phyloP scores from a whole-genome alignment of 2,797 vertebrate species.

The Urosaurus nigricauda region DNA sequence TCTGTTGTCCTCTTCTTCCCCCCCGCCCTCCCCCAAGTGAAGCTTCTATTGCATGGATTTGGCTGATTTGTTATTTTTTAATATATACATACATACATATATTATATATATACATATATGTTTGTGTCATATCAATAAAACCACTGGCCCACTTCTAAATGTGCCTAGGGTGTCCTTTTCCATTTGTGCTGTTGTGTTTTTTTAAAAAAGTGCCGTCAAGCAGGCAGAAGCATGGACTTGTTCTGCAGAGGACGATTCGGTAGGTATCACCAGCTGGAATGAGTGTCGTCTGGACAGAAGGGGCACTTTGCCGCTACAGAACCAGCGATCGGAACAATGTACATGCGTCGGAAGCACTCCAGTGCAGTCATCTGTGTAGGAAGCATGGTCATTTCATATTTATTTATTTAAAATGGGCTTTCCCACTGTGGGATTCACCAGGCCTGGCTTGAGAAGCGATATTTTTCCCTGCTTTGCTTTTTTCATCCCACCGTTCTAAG shows the following conservation, averaged over 20 bases:
- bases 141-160: slow-evolving; percentile 19
- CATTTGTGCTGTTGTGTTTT: background rate
- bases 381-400: background rate
- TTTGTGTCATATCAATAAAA: slow-evolving; percentile 65
- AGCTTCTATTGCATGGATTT: slow-evolving; percentile 58
- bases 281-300: background rate
- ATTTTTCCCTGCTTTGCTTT: background rate
- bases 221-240: background rate
- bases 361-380: background rate
- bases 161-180: slow-evolving; percentile 21
- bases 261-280: background rate
- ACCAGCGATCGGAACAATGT: background rate
- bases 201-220: background rate
- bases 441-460: background rate
- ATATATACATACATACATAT: background rate
- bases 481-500: background rate
- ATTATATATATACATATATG: background rate
- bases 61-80: background rate
- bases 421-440: background rate
- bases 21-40: too few species aligned
- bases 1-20: accelerated
- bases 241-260: background rate
- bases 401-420: background rate
- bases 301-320: too few species aligned
- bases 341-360: background rate